phyloP scores from a whole-genome alignment of 2,888 invertebrate genomes.

The Sphaerophoria taeniata region DNA sequence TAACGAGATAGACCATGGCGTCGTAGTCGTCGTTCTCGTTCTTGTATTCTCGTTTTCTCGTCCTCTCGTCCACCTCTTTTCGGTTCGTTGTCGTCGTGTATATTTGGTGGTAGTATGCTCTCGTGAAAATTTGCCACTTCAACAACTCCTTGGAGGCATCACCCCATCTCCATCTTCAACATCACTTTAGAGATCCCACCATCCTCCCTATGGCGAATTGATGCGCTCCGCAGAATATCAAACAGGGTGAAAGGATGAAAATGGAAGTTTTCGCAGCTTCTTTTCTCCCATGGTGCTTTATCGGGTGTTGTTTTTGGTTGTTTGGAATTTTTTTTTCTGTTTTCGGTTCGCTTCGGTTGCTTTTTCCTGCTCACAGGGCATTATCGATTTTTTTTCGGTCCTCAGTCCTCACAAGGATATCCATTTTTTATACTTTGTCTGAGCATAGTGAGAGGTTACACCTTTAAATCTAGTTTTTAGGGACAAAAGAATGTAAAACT shows the following conservation, averaged over 20 bases:
- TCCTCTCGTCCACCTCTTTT: constrained; percentile 41
- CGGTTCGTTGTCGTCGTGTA: constrained; percentile 33
- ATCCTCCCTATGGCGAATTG: constrained; percentile 65
- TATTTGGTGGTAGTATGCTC: constrained; percentile 75
- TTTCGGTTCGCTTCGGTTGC: constrained; percentile 41
- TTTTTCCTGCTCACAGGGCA: constrained; percentile 60
- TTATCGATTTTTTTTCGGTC: constrained; percentile 67
- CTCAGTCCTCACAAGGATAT: constrained; percentile 47
- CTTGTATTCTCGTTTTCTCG: constrained; percentile 30
- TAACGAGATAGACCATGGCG: constrained; percentile 75
- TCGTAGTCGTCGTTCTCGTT: constrained; percentile 69
- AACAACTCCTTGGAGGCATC: constrained; percentile 81
- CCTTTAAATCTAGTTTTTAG: constrained; percentile 72
- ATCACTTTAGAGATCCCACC: constrained; percentile 11
- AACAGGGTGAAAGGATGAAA: constrained; percentile 72
- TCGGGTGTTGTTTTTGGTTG: constrained; percentile 40
- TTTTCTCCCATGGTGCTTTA: constrained; percentile 70
- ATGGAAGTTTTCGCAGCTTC: constrained; percentile 74
- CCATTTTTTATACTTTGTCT: constrained; percentile 42
- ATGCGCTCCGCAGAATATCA: constrained; percentile 72
- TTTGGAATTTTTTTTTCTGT: background rate
- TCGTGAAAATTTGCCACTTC: constrained; percentile 82
- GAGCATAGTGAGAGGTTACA: constrained; percentile 36
- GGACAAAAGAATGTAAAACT: constrained; percentile 72
- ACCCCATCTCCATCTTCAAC: constrained; percentile 35